Percentiles rank a stretch among this genome's conserved stretches.
Conservation (phyloP, 2,797 vertebrate genomes). For the Rhadinocentrus ornatus region DNA sequence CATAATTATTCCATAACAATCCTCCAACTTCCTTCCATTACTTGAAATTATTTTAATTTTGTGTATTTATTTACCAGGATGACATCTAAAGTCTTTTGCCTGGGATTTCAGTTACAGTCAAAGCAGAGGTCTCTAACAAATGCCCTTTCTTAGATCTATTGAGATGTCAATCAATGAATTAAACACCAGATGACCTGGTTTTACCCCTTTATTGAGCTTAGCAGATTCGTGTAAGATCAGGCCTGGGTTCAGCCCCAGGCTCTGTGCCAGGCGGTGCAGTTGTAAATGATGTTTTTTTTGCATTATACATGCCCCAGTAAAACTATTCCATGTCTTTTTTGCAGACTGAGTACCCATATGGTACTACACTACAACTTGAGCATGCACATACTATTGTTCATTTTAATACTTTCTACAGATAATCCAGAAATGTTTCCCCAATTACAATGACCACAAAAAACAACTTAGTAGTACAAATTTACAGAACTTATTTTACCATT, state of each 20-base stretch:
- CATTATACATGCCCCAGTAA: constrained; percentile 70
- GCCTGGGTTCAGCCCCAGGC: constrained; percentile 40
- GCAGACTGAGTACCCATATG: constrained; percentile 11
- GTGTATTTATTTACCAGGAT: neutral
- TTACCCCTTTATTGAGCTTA: constrained; percentile 38
- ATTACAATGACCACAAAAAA: too few relatives aligned
- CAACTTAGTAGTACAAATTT: neutral
- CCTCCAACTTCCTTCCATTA: neutral
- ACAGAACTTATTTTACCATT: too few relatives aligned
- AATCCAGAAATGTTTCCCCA: too few relatives aligned
- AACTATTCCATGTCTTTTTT: constrained; percentile 13
- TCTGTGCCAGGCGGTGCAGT: constrained; percentile 18
- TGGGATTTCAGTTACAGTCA: neutral
- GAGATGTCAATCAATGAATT: constrained; percentile 54
- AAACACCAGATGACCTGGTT: constrained; percentile 69
- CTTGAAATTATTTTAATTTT: neutral
- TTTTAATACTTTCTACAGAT: too few relatives aligned
- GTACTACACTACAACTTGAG: neutral
- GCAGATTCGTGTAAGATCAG: constrained; percentile 35
- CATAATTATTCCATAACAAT: neutral
- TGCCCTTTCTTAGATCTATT: constrained; percentile 30
- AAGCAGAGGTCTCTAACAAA: neutral
- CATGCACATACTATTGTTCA: neutral
- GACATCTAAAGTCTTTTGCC: neutral
- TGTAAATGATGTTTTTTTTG: constrained; percentile 73